Conservation (phyloP, 2,113 vertebrate genomes). For the Cercopithecus mona region DNA sequence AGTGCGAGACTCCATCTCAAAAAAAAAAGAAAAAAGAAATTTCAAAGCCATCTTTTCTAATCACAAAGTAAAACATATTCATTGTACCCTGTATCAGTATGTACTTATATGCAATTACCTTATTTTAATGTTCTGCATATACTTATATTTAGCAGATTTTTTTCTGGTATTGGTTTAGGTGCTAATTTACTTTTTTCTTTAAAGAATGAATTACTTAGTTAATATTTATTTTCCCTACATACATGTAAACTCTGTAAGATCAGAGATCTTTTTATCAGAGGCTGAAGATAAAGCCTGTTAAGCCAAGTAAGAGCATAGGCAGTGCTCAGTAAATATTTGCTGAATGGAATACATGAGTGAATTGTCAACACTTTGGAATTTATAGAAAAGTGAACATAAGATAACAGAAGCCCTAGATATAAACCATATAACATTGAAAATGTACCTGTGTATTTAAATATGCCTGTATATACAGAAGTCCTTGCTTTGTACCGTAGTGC, state of each 20-base stretch:
- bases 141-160: neutral
- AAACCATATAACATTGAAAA: neutral
- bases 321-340: neutral
- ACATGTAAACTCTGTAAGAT: neutral
- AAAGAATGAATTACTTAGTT: constrained; percentile 10
- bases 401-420: neutral
- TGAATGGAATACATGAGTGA: neutral
- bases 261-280: neutral
- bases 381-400: neutral
- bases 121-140: constrained; percentile 21
- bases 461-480: neutral
- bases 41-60: neutral
- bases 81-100: neutral
- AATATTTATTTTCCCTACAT: neutral
- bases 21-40: neutral
- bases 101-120: neutral
- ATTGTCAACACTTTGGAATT: neutral
- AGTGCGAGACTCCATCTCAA: too few relatives aligned
- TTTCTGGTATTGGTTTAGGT: neutral
- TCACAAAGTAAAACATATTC: neutral
- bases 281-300: neutral
- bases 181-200: constrained; percentile 20
- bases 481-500: neutral
- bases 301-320: neutral
- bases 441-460: neutral